Evolutionary conservation across 2,113 vertebrate species (phyloP), one percentile per base, ranked within the genome.

Genomic region (Malurus cyaneus): DNA sequence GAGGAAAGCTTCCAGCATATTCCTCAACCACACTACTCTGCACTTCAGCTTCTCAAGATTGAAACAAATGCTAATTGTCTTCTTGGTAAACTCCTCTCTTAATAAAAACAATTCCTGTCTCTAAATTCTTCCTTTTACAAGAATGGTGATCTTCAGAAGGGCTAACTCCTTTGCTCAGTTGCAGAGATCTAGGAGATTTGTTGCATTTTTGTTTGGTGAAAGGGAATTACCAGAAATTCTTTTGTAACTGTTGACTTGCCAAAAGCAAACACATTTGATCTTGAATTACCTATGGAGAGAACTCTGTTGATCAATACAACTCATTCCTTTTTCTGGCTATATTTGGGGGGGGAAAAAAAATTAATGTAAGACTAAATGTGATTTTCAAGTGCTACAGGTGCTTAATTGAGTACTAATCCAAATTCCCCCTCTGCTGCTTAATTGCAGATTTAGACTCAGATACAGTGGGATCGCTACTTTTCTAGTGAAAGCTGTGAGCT

Each of bases 1-100:
- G 8, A 95, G 74, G 32, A 94, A 87, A 89, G 29, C 42, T 95
- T 94, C 84, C 91, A 94, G 84, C 13, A 44, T 42, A 77, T 87
- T 93, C 91, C 92, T 69, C 59, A 73, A 14, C 29, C 65, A 77
- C 20, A 25, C 25, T 52, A 32, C 26, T 82, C 36, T 13, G 47
- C 39, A 31, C 11, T 92, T 73, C 17, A 87, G 20, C 36, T 72
- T 78, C 74, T 89, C 49, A 79, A 76, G 50, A 72, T 20, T 0
- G 0, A 74, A 81, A 85, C 6, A 34, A 86, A 65, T 34, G 54
- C 8, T 92, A 47, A n/a, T n/a, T 52, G 32, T 47, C 31, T 67
- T 47, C 24, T 47, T 74, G n/a, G 11, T 61, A 87, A 95, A 92
- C 67, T 49, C 17, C 14, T 53, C 16, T 42, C 39, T 65, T 56